Percentiles rank a stretch among this genome's conserved stretches.
phyloP scores from a whole-genome alignment of 2,113 vertebrate species.

The Rhabdornis inornatus region DNA sequence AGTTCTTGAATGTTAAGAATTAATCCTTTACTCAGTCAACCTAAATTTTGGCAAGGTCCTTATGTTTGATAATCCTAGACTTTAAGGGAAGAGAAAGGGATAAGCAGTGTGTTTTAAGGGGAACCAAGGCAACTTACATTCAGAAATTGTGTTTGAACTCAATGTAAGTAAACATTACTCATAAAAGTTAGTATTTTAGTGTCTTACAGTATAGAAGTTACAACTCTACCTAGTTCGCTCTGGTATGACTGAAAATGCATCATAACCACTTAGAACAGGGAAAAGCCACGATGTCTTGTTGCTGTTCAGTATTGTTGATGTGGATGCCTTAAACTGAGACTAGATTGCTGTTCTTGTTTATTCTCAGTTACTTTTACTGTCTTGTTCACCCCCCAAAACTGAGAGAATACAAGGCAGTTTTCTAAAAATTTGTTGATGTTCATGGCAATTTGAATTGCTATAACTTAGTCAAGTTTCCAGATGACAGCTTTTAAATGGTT shows the following conservation, averaged over 20 bases:
- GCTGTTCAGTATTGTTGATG: background rate
- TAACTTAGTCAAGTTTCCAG: background rate
- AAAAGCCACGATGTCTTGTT: background rate
- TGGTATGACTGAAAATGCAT: background rate
- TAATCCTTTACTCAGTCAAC: background rate
- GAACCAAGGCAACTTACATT: background rate
- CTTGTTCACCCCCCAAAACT: background rate
- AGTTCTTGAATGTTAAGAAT: background rate
- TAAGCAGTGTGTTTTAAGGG: background rate
- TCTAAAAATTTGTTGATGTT: background rate
- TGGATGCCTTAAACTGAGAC: background rate
- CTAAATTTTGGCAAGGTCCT: background rate
- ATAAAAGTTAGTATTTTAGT: background rate
- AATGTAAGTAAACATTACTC: background rate
- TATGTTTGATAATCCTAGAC: background rate
- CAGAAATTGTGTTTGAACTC: background rate
- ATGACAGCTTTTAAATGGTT: background rate
- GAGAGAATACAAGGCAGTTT: background rate
- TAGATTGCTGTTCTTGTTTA: background rate
- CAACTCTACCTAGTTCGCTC: background rate
- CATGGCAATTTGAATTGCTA: background rate
- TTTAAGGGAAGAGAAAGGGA: fast-evolving
- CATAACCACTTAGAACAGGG: background rate
- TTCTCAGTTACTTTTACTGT: background rate
- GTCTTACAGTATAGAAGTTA: background rate